Percentiles rank a stretch among this genome's conserved stretches.
Conservation (phyloP, 2,113 vertebrate species). For the western clawed frog (Xenopus tropicalis) region DNA sequence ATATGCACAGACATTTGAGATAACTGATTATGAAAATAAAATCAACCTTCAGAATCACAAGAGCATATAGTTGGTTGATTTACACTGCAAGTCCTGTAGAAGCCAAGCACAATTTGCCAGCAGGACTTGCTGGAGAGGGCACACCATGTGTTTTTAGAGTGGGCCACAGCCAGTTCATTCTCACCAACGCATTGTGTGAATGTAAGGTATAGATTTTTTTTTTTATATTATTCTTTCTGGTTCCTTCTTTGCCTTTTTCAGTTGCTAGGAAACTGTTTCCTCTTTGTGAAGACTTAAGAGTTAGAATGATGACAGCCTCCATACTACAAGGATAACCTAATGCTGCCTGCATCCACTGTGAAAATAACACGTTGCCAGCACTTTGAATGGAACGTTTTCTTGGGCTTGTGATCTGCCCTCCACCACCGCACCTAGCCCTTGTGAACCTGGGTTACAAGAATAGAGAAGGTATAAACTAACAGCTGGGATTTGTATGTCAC, state of each 20-base stretch:
- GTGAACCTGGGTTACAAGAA: neutral
- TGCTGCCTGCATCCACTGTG: slow-evolving; percentile 13
- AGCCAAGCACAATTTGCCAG: neutral
- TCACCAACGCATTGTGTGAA: neutral
- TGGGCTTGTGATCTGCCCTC: neutral
- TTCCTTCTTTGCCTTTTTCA: slow-evolving; percentile 23
- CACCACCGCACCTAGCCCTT: neutral
- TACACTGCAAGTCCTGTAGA: neutral
- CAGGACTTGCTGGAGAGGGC: neutral
- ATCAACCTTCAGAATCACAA: too few relatives aligned
- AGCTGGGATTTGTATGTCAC: too few relatives aligned
- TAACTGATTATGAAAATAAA: too few relatives aligned
- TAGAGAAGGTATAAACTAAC: neutral
- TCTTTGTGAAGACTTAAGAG: slow-evolving; percentile 21
- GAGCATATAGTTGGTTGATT: neutral
- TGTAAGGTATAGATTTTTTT: slow-evolving; percentile 10
- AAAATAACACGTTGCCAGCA: slow-evolving; percentile 25
- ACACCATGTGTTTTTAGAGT: slow-evolving; percentile 9
- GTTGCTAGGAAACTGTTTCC: slow-evolving; percentile 36
- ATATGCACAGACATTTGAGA: too few relatives aligned
- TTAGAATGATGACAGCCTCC: slow-evolving; percentile 11
- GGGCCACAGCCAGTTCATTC: slow-evolving; percentile 5
- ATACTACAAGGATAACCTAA: slow-evolving; percentile 31
- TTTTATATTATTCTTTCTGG: slow-evolving; percentile 12
- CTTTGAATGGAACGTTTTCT: slow-evolving; percentile 10